A percentile compares a stretch with the other conserved stretches of the same genome.
Evolutionary conservation across 2,888 invertebrate genomes (phyloP).

Genomic region (Candidula unifasciata): DNA sequence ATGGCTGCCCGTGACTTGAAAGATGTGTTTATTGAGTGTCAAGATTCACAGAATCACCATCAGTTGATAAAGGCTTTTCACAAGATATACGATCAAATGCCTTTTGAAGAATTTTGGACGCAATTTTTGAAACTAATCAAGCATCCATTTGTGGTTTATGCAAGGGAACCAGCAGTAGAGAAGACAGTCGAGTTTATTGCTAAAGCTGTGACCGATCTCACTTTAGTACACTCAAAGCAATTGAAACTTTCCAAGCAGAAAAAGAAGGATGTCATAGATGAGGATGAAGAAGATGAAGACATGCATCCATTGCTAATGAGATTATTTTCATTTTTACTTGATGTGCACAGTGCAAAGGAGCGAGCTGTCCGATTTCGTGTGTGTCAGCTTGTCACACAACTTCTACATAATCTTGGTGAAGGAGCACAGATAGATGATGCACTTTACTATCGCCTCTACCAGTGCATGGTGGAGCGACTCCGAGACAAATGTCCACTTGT

Average conservation of each 20-base stretch:
- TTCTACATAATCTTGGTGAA: conserved; percentile 86
- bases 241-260: conserved; percentile 33
- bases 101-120: conserved; percentile 82
- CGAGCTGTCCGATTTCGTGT: conserved; percentile 84
- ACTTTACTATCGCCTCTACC: conserved; percentile 86
- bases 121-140: conserved; percentile 84
- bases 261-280: conserved; percentile 27
- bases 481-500: conserved; percentile 87
- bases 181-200: conserved; percentile 85
- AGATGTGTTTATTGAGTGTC: conserved; percentile 73
- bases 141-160: conserved; percentile 83
- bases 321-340: conserved; percentile 83
- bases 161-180: conserved; percentile 85
- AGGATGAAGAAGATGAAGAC: conserved; percentile 68
- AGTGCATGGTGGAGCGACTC: conserved; percentile 84
- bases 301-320: conserved; percentile 80
- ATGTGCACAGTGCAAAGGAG: conserved; percentile 80
- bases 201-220: conserved; percentile 82
- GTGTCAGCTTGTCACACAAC: conserved; percentile 87
- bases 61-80: conserved; percentile 60
- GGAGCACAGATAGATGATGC: conserved; percentile 87
- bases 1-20: conserved; percentile 54
- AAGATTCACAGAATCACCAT: conserved; percentile 72
- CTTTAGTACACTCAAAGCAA: conserved; percentile 70
- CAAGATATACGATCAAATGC: conserved; percentile 76